These are phyloP conservation scores for Muscicapa comitata DNA, from an alignment of 2,797 vertebrate species.

Conservation along the genomic window DNA sequence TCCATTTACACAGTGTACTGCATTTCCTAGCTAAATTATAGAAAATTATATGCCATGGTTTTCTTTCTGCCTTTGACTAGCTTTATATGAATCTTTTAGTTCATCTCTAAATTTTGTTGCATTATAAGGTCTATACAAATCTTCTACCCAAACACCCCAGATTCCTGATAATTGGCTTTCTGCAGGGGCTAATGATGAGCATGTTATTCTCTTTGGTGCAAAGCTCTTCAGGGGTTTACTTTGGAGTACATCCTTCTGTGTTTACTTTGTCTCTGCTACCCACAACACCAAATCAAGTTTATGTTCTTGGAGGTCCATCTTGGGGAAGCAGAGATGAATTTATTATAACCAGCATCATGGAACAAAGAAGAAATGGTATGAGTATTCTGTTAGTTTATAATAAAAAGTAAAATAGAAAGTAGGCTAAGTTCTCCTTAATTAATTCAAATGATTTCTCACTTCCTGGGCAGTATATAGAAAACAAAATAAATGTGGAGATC, in stretches of 20 bases:
- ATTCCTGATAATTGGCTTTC: conserved; percentile 22
- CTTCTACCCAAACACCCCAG: background rate
- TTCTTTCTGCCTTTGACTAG: background rate
- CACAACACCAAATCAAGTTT: background rate
- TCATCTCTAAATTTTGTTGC: background rate
- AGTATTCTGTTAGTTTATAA: background rate
- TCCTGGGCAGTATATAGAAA: background rate
- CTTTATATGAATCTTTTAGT: background rate
- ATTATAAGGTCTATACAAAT: background rate
- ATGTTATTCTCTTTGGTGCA: background rate
- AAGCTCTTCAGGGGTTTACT: background rate
- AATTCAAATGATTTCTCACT: background rate
- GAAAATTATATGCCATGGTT: conserved; percentile 15
- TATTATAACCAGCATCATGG: background rate
- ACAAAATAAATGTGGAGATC: background rate
- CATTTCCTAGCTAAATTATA: conserved; percentile 35
- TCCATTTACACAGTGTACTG: conserved; percentile 8
- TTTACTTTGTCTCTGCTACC: background rate
- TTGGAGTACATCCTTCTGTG: background rate
- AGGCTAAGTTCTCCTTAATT: background rate
- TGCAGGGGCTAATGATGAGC: background rate
- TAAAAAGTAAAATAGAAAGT: background rate
- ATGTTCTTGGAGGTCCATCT: background rate
- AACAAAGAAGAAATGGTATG: background rate
- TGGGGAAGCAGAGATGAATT: background rate